A percentile compares a stretch with the other conserved stretches of the same genome.
phyloP scores from a whole-genome alignment of 2,113 vertebrate genomes.

The Prinia subflava region DNA sequence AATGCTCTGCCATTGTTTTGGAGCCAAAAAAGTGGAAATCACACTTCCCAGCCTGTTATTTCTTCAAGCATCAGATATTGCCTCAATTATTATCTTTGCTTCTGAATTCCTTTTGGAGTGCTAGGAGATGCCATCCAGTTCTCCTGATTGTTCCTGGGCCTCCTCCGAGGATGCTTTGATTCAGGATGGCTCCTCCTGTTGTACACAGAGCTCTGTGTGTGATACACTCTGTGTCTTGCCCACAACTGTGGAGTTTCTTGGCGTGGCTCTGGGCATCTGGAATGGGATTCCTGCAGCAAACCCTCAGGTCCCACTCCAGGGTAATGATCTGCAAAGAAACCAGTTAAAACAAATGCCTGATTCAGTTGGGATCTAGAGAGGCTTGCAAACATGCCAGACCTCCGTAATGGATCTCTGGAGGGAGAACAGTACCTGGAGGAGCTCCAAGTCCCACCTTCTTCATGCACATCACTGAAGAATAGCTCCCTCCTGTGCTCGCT shows the following conservation, averaged over 20 bases:
- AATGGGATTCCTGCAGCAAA: neutral
- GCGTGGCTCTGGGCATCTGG: neutral
- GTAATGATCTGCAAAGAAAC: conserved; percentile 45
- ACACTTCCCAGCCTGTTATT: neutral
- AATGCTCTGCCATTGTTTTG: neutral
- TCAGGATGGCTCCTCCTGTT: neutral
- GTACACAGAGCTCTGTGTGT: neutral
- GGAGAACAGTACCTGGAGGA: conserved; percentile 43
- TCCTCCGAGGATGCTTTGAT: neutral
- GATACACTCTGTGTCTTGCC: neutral
- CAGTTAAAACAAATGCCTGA: conserved; percentile 40
- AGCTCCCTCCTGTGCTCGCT: neutral
- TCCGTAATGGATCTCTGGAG: conserved; percentile 48
- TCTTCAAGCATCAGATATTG: neutral
- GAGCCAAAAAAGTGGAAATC: neutral
- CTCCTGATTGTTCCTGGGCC: neutral
- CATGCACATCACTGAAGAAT: neutral
- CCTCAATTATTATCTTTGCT: neutral
- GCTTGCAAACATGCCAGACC: conserved; percentile 36
- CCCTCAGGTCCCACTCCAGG: neutral
- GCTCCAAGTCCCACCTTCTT: conserved; percentile 51
- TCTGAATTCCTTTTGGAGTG: neutral
- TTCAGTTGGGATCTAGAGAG: conserved; percentile 35
- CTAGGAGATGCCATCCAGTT: neutral
- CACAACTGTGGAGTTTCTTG: accelerated